Evolutionary conservation across 2,797 vertebrate species (phyloP).

Genomic region (Mormyrus hasselquistii): DNA sequence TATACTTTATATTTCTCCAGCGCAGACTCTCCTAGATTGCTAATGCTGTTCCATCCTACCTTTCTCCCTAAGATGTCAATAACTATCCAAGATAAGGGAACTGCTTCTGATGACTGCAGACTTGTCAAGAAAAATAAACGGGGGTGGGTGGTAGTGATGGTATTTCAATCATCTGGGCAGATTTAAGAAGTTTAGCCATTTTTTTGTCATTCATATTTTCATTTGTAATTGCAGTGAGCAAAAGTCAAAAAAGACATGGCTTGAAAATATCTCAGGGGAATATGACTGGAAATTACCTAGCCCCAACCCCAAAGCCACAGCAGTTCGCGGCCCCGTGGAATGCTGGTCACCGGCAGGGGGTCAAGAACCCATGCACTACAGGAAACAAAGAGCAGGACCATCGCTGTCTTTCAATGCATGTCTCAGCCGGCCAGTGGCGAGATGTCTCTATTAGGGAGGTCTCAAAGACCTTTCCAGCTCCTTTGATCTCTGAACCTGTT

Average conservation of each 20-base stretch:
- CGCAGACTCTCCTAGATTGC: neutral
- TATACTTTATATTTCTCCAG: neutral
- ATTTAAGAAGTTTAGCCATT: neutral
- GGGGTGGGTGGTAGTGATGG: neutral
- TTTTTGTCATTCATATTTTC: neutral
- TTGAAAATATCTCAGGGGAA: neutral
- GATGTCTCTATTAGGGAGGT: neutral
- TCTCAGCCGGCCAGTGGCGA: neutral
- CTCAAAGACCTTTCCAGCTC: constrained; percentile 33
- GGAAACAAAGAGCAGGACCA: neutral
- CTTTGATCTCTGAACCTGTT: constrained; percentile 54
- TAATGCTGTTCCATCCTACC: neutral
- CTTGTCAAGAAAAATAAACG: neutral
- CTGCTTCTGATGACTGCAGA: neutral
- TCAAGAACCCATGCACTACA: neutral
- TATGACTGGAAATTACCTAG: neutral
- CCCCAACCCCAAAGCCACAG: neutral
- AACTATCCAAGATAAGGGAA: neutral
- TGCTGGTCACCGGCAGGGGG: neutral
- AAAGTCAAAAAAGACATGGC: neutral
- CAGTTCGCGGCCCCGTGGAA: neutral
- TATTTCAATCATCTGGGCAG: neutral
- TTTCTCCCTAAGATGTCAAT: neutral
- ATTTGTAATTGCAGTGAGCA: neutral
- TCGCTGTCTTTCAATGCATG: neutral